Base-by-base conservation (phyloP, 2,113 vertebrate genomes). In the Mionectes macconnelli region DNA sequence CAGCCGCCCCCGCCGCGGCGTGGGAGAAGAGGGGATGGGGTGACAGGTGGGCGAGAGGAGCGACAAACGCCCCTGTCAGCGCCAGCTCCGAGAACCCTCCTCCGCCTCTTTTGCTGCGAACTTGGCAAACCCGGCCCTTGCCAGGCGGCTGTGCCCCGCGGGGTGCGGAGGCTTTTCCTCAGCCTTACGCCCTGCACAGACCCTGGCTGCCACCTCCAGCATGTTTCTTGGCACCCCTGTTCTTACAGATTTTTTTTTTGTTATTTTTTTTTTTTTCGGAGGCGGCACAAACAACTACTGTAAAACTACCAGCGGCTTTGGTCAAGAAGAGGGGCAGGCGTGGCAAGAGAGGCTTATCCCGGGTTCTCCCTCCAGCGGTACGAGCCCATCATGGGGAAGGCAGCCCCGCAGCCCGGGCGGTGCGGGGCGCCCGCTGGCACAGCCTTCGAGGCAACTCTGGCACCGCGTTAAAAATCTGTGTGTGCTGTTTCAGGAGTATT, bases 61-160 rank as follows among this genome's bases (percentile, higher is more conserved):
- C 9, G 33, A 16, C 50, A 28, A 16, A 8, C 2, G 0, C 12
- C 33, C 3, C 13, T 6, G 14, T 20, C 39, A 3, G 22, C 39
- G 18, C 9, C 40, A 10, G 56, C 19, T 14, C 25, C 1, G 15
- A 10, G 75, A 23, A 16, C 6, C 10, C 6, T 57, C 7, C 11
- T 10, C 1, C 9, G 2, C 27, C 31, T 20, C 28, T 37, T 42
- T 6, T 6, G 27, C 55, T 13, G 4, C 18, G 6, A 60, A 47
- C 20, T 40, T 69, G 39, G 82, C 68, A n/a, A 64, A 42, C 4
- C 2, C 25, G 1, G 8, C 14, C 35, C 44, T 27, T 50, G 53
- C 15, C 64, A 5, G 69, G 40, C 59, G 37, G n/a, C 72, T 16
- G 42, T 72, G 42, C 30, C 66, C 55, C 11, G 14, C 40, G 23